Evolutionary conservation across 2,797 vertebrate genomes (phyloP).

Genomic region (Notoglanidium macrostoma): DNA sequence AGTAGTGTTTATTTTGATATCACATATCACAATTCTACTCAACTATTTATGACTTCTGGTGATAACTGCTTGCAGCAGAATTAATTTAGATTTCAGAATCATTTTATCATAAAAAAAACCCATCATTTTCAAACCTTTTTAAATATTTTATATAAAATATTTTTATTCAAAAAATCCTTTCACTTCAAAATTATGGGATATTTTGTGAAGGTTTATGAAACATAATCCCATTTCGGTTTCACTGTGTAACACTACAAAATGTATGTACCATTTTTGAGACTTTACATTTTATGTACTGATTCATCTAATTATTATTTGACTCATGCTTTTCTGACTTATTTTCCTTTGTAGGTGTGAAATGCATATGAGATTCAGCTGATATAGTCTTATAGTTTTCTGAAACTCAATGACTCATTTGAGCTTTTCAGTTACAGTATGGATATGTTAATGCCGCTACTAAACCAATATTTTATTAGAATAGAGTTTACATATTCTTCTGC

Average conservation of each 20-base stretch:
- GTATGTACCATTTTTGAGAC: background rate
- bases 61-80: background rate
- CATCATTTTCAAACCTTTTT: too few species aligned
- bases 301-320: conserved; percentile 26
- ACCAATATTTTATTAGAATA: background rate
- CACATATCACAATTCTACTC: background rate
- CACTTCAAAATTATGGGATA: background rate
- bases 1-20: background rate
- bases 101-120: too few species aligned
- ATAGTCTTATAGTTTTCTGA: background rate
- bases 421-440: conserved; percentile 11
- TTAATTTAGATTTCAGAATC: background rate
- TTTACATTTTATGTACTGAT: conserved; percentile 1
- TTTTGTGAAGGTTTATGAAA: background rate
- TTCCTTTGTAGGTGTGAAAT: conserved; percentile 50
- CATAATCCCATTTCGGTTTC: background rate
- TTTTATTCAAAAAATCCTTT: background rate
- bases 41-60: background rate
- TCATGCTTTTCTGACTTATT: conserved; percentile 48
- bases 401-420: conserved; percentile 18
- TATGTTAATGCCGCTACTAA: background rate
- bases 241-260: background rate
- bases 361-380: conserved; percentile 41
- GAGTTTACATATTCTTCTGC: background rate
- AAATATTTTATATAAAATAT: too few species aligned